Base-by-base conservation (phyloP, 2,888 invertebrate species). In the Oscheius myriophilus region DNA sequence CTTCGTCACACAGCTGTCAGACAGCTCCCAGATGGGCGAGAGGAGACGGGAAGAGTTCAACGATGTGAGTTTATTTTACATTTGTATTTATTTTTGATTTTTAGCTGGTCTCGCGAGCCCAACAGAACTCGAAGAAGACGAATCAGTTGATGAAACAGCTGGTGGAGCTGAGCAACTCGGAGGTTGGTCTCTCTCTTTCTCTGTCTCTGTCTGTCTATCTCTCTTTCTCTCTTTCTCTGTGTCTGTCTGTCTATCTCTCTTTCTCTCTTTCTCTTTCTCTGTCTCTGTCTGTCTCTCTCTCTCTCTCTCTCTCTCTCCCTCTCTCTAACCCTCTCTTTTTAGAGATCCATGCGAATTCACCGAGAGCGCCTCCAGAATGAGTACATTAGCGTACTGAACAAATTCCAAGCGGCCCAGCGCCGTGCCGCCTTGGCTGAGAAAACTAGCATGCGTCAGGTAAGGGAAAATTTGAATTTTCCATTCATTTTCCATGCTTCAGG, bases 361-460 rank as follows among this genome's bases (percentile, higher is more conserved):
- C 75, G 84, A 18, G 83, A 84, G 53, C 79, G 83, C 21, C 75
- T 85, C 33, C 78, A 80, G 71, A 80, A 86, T 51, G 83, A 86
- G 41, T 86, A 81, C 69, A 81, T 82, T 57, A 71, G 73, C 41
- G 80, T 82, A 6, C 59, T 84, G 46, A 84, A 82, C 41, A 74
- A 80, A 21, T 75, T 85, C 23, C 85, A 85, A 75, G 71, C 73
- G 1, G 73, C 77, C 0, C 83, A 84, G 64, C 59, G 82, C 25
- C 67, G 53, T 26, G 84, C 84, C 12, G 79, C 76, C n/a, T 67
- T 74, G 57, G 73, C 71, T 6, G 79, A 79, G 45, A 75, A 76
- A 41, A 71, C 69, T 39, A 71, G 75, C 62, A 75, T 79, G 72
- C 46, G 52, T 45, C 64, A 70, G 59, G 71, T 71, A 41, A 16